A percentile compares a stretch with the other conserved stretches of the same genome.
Evolutionary conservation across 2,113 vertebrate species (phyloP).

Genomic region (Capreolus pygargus): DNA sequence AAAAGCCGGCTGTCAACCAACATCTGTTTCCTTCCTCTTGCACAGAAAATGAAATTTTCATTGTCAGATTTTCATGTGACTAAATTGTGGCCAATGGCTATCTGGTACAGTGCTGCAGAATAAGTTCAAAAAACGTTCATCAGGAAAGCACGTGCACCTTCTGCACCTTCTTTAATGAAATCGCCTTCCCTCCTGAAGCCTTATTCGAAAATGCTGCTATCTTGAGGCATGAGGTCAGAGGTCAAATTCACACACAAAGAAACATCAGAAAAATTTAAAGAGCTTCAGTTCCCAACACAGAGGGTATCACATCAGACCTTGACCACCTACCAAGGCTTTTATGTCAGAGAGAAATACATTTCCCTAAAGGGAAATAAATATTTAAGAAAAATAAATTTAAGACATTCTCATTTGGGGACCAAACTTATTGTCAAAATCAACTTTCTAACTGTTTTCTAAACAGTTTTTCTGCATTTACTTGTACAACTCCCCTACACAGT

Average conservation of each 20-base stretch:
- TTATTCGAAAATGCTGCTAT: background rate
- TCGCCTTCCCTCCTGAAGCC: background rate
- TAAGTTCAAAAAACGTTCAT: background rate
- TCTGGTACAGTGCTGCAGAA: background rate
- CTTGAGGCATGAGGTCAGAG: background rate
- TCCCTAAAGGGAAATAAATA: background rate
- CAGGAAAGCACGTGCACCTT: background rate
- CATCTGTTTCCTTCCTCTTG: background rate
- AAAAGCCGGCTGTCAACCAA: background rate
- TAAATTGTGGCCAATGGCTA: background rate
- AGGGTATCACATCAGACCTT: background rate
- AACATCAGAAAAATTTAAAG: background rate
- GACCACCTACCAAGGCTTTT: background rate
- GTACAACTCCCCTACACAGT: background rate
- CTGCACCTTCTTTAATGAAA: background rate
- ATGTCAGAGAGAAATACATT: background rate
- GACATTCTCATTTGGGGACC: background rate
- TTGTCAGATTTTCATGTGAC: background rate
- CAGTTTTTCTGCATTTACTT: background rate
- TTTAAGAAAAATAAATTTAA: background rate
- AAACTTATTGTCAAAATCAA: background rate
- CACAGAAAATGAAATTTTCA: background rate
- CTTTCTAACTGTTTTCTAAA: background rate
- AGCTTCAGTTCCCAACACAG: background rate
- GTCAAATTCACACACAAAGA: background rate